These are phyloP conservation scores for Drosophila differens DNA, from an alignment of 2,888 invertebrate genomes.

Conservation along the genomic window DNA sequence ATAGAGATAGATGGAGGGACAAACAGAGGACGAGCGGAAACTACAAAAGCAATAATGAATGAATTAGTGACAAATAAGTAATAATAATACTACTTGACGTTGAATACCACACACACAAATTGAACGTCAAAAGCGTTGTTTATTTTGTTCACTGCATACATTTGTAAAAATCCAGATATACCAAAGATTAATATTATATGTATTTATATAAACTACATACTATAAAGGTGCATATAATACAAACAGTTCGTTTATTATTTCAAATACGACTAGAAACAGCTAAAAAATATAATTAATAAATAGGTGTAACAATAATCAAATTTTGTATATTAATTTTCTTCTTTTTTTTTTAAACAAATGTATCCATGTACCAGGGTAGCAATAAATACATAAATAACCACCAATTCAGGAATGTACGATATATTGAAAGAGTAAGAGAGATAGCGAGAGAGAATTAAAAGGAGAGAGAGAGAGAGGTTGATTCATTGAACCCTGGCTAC, in stretches of 20 bases:
- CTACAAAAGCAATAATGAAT: constrained; percentile 26
- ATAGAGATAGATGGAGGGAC: background rate
- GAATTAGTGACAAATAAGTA: constrained; percentile 31
- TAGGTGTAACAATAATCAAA: constrained; percentile 7
- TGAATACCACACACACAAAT: constrained; percentile 13
- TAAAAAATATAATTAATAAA: constrained; percentile 45
- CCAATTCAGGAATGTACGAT: constrained; percentile 1
- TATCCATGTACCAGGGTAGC: constrained; percentile 35
- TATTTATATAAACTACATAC: constrained; percentile 52
- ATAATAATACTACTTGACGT: constrained; percentile 13
- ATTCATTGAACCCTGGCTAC: constrained; percentile 33
- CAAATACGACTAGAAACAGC: constrained; percentile 61
- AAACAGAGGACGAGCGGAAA: constrained; percentile 12
- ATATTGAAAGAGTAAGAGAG: background rate
- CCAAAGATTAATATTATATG: constrained; percentile 36
- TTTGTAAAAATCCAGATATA: constrained; percentile 50
- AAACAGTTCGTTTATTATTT: constrained; percentile 54
- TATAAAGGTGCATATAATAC: constrained; percentile 77
- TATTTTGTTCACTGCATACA: constrained; percentile 6
- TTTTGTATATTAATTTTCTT: background rate
- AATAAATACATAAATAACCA: background rate
- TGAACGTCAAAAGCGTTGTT: constrained; percentile 22
- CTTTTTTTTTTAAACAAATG: constrained; percentile 19
- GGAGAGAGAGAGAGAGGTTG: constrained; percentile 9
- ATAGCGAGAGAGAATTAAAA: background rate